Evolutionary conservation across 2,113 vertebrate genomes (phyloP).

Genomic region (Neolamprologus tretocephalus): DNA sequence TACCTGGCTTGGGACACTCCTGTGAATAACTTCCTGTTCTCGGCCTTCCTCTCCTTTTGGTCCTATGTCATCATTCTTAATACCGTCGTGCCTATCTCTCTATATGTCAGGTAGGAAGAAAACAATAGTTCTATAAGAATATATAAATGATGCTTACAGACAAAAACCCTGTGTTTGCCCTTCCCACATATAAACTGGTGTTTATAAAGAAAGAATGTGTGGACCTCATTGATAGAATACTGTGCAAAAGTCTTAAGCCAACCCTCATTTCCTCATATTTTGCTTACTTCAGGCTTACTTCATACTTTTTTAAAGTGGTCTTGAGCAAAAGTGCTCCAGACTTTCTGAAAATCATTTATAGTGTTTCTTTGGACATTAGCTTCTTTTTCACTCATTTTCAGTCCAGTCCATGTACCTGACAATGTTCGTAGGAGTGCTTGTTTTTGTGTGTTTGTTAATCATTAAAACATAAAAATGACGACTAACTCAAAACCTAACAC

Average conservation of each 20-base stretch:
- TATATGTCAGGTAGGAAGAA: slow-evolving; percentile 85
- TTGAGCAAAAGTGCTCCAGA: not conserved
- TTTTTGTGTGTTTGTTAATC: not conserved
- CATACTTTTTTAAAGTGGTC: not conserved
- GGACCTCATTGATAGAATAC: not conserved
- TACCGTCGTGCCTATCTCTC: slow-evolving; percentile 93
- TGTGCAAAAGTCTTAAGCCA: not conserved
- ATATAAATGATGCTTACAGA: not conserved
- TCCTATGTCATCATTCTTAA: slow-evolving; percentile 97
- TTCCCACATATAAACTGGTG: not conserved
- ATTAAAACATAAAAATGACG: not conserved
- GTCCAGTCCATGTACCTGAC: not conserved
- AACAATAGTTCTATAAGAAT: not conserved
- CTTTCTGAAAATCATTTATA: not conserved
- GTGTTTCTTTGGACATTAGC: not conserved
- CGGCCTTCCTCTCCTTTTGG: slow-evolving; percentile 95
- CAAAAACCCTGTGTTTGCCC: not conserved
- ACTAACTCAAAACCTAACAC: not conserved
- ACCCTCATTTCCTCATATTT: not conserved
- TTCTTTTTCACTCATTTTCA: not conserved
- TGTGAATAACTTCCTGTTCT: slow-evolving; percentile 88
- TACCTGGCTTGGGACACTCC: slow-evolving; percentile 90
- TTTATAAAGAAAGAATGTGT: not conserved
- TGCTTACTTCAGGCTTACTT: not conserved
- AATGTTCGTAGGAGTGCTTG: not conserved